These are phyloP conservation scores for Zeugodacus cucurbitae DNA, from an alignment of 1,140 invertebrate species.

Conservation along the genomic window DNA sequence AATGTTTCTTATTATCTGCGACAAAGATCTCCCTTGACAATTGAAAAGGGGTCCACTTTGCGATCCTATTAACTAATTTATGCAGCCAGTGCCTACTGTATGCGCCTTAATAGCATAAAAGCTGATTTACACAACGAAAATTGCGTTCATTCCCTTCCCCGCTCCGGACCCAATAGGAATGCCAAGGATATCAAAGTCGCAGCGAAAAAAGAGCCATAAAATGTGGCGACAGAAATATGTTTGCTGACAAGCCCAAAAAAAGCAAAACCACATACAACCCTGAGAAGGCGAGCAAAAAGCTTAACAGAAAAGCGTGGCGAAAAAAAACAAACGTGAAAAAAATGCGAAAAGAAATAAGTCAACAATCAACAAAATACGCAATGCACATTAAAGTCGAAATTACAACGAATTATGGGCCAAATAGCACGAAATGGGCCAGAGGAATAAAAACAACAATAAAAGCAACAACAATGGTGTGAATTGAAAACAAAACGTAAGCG, in stretches of 20 bases:
- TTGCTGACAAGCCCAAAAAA: slow-evolving; percentile 14
- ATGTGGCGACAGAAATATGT: not conserved
- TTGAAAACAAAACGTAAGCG: not conserved
- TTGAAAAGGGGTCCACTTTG: not conserved
- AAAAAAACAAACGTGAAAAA: not conserved
- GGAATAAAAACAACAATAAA: not conserved
- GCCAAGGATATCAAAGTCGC: not conserved
- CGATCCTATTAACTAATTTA: not conserved
- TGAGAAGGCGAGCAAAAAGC: not conserved
- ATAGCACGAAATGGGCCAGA: not conserved
- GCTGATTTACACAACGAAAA: not conserved
- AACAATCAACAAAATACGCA: slow-evolving; percentile 60
- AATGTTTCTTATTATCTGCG: too few relatives aligned
- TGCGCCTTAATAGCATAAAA: not conserved
- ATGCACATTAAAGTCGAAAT: slow-evolving; percentile 47
- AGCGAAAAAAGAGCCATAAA: not conserved
- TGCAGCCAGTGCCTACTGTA: not conserved
- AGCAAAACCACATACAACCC: not conserved
- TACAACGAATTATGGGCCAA: slow-evolving; percentile 35
- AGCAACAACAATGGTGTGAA: too few relatives aligned
- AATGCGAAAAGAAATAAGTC: slow-evolving; percentile 48
- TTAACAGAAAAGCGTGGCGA: not conserved
- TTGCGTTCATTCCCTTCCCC: not conserved
- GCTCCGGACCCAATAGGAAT: not conserved
- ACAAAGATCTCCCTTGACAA: too few relatives aligned